Percentiles rank a stretch among this genome's conserved stretches.
These are phyloP conservation scores for Scolopax rusticola DNA, from an alignment of 2,797 vertebrate species.

Conservation along the genomic window DNA sequence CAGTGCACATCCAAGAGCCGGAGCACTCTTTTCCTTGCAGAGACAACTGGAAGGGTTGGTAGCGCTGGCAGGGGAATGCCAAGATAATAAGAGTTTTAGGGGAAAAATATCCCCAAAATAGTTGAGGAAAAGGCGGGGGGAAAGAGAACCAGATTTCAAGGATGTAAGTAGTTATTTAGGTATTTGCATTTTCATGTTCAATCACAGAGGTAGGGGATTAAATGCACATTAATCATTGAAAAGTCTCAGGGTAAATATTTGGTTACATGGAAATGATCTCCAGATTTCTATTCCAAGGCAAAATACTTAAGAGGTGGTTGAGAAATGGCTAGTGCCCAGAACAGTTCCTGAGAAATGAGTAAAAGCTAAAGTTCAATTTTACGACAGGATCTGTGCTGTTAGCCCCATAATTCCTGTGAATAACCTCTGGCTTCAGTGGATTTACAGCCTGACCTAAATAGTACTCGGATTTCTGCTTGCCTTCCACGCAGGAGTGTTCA, in stretches of 20 bases:
- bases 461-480: not conserved
- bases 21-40: not conserved
- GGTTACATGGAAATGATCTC: slow-evolving; percentile 11
- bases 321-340: not conserved
- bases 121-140: not conserved
- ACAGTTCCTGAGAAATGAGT: not conserved
- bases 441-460: slow-evolving; percentile 14
- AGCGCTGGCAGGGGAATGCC: not conserved
- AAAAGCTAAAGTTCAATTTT: slow-evolving; percentile 43
- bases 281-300: slow-evolving; percentile 19
- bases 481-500: not conserved
- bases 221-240: not conserved
- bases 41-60: not conserved
- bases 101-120: not conserved
- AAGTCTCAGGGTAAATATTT: slow-evolving; percentile 49
- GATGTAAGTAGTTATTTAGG: not conserved
- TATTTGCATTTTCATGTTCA: slow-evolving; percentile 34
- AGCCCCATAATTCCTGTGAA: not conserved
- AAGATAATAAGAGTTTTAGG: not conserved
- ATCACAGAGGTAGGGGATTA: slow-evolving; percentile 4
- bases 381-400: not conserved
- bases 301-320: not conserved
- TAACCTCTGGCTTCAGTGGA: not conserved
- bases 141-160: not conserved
- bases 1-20: not conserved